A percentile compares a stretch with the other conserved stretches of the same genome.
These are phyloP conservation scores for Oriolus oriolus DNA, from an alignment of 2,113 vertebrate species.

Conservation along the genomic window DNA sequence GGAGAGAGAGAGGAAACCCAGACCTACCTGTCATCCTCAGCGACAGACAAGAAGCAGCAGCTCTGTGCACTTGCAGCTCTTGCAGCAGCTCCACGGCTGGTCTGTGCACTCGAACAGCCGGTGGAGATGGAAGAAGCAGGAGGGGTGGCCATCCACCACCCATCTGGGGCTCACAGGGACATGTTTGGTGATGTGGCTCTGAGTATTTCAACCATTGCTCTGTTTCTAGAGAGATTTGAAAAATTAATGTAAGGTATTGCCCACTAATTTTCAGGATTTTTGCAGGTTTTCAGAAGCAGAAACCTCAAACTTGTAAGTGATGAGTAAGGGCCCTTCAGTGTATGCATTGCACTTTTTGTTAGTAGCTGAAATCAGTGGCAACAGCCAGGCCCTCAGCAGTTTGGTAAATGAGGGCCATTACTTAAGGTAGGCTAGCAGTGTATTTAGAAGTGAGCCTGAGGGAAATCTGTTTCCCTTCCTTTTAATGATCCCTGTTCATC, in stretches of 20 bases:
- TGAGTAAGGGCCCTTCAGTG: background rate
- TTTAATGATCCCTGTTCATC: background rate
- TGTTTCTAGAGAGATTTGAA: background rate
- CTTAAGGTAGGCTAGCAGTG: background rate
- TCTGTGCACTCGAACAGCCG: background rate
- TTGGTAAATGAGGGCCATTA: slow-evolving; percentile 33
- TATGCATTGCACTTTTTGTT: too few relatives aligned
- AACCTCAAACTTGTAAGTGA: background rate
- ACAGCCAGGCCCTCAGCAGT: background rate
- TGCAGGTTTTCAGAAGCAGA: background rate
- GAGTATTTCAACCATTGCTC: background rate
- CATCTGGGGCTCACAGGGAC: background rate
- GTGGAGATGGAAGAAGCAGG: background rate
- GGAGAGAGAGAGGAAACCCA: background rate
- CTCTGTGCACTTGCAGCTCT: background rate
- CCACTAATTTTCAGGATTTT: background rate
- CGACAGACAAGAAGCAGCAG: background rate
- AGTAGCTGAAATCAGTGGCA: background rate
- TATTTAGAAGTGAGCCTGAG: slow-evolving; percentile 8
- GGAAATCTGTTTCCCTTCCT: slow-evolving; percentile 19
- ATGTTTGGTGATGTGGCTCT: background rate
- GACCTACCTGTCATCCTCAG: background rate
- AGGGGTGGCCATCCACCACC: background rate
- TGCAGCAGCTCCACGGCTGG: background rate
- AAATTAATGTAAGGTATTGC: background rate